These are phyloP conservation scores for Icerya purchasi DNA, from an alignment of 2,888 invertebrate species.

Conservation along the genomic window DNA sequence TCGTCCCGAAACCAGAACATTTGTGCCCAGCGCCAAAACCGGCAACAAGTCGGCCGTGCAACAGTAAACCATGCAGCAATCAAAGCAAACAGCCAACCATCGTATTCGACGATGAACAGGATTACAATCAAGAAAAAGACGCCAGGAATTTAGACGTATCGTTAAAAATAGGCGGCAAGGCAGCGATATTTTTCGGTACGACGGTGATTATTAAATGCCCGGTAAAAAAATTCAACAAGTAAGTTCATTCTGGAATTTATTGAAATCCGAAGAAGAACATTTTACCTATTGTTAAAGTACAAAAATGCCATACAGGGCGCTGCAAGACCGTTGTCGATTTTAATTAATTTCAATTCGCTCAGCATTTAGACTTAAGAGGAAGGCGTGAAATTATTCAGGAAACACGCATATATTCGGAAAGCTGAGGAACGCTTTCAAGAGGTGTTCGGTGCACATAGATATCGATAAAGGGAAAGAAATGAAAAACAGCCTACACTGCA, in stretches of 20 bases:
- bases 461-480: no score
- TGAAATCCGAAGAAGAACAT: neutral
- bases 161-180: slow-evolving; percentile 73
- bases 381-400: no score
- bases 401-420: no score
- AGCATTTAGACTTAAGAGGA: no score
- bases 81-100: slow-evolving; percentile 52
- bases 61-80: slow-evolving; percentile 53
- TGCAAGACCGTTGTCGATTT: no score
- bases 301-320: neutral
- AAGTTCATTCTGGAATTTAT: neutral
- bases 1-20: slow-evolving; percentile 51
- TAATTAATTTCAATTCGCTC: no score
- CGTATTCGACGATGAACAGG: slow-evolving; percentile 48
- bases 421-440: no score
- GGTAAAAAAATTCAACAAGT: slow-evolving; percentile 52
- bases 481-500: no score
- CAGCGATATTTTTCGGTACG: slow-evolving; percentile 73
- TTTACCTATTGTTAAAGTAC: neutral
- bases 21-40: slow-evolving; percentile 50
- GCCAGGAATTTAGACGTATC: slow-evolving; percentile 43
- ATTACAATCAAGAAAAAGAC: slow-evolving; percentile 49
- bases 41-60: slow-evolving; percentile 59
- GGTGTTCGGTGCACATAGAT: no score
- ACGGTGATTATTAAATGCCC: slow-evolving; percentile 87